phyloP scores from a whole-genome alignment of 2,797 vertebrate species.

The Alfaro cultratus region DNA sequence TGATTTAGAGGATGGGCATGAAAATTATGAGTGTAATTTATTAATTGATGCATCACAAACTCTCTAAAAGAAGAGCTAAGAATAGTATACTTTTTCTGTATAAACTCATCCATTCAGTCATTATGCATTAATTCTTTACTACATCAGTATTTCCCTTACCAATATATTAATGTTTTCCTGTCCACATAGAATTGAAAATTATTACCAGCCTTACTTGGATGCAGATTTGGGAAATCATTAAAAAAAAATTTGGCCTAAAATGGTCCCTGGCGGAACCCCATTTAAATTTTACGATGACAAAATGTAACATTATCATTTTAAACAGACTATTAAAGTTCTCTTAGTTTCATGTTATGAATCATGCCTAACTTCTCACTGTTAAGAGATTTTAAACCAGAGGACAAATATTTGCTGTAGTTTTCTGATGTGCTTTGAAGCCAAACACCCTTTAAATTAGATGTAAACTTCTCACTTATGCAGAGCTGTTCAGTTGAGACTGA shows the following conservation, averaged over 20 bases:
- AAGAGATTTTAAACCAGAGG: conserved; percentile 7
- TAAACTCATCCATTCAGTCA: neutral
- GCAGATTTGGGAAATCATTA: neutral
- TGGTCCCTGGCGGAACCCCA: neutral
- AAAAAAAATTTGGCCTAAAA: neutral
- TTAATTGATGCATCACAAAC: neutral
- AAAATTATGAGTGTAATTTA: neutral
- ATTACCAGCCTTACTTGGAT: neutral
- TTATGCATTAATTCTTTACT: neutral
- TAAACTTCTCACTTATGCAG: conserved; percentile 34
- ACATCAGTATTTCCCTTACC: neutral
- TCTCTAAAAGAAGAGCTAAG: neutral
- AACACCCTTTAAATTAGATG: conserved; percentile 26
- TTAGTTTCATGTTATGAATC: too few species aligned
- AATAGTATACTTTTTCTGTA: neutral
- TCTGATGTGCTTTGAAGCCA: neutral
- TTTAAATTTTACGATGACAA: neutral
- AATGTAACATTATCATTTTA: neutral
- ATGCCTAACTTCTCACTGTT: neutral
- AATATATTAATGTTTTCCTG: neutral
- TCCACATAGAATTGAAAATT: neutral
- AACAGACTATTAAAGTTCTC: neutral
- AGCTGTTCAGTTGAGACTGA: conserved; percentile 41
- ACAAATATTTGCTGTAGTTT: neutral
- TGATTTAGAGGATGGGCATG: neutral